These are phyloP conservation scores for Diabrotica balteata DNA, from an alignment of 2,888 invertebrate species.

Conservation along the genomic window DNA sequence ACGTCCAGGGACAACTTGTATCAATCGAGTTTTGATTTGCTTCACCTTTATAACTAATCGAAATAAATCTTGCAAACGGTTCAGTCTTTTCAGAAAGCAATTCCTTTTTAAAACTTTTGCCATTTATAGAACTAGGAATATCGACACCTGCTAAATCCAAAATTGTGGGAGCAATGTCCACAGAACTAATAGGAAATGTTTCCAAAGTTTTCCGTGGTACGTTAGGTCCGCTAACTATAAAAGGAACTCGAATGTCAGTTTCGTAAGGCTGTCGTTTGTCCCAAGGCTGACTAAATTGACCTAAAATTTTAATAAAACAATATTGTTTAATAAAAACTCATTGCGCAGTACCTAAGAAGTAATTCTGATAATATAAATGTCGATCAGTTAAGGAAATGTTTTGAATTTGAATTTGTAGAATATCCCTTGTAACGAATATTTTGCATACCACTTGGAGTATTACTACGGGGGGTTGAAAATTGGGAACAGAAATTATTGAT, in stretches of 20 bases:
- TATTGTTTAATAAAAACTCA: too few relatives aligned
- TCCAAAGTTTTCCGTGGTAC: constrained; percentile 62
- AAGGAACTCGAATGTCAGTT: constrained; percentile 84
- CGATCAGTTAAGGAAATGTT: too few relatives aligned
- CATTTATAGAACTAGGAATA: constrained; percentile 44
- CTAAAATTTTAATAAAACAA: constrained; percentile 58
- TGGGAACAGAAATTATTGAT: too few relatives aligned
- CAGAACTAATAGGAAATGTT: constrained; percentile 70
- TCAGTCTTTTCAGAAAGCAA: constrained; percentile 32
- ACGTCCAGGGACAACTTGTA: constrained; percentile 70
- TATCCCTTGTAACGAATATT: too few relatives aligned
- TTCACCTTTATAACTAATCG: constrained; percentile 87
- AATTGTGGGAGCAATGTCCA: constrained; percentile 88
- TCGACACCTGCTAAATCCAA: constrained; percentile 72
- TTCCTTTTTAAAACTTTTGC: constrained; percentile 49
- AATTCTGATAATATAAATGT: too few relatives aligned
- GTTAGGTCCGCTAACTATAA: constrained; percentile 80
- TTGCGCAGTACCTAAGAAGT: too few relatives aligned
- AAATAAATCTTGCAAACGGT: constrained; percentile 64
- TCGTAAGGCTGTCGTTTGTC: constrained; percentile 93
- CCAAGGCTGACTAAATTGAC: constrained; percentile 86
- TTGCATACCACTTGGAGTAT: too few relatives aligned
- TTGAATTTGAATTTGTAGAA: too few relatives aligned
- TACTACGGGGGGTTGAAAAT: too few relatives aligned
- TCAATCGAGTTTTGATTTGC: constrained; percentile 66